These are phyloP conservation scores for Butorides virescens DNA, from an alignment of 2,113 vertebrate species.

Conservation along the genomic window DNA sequence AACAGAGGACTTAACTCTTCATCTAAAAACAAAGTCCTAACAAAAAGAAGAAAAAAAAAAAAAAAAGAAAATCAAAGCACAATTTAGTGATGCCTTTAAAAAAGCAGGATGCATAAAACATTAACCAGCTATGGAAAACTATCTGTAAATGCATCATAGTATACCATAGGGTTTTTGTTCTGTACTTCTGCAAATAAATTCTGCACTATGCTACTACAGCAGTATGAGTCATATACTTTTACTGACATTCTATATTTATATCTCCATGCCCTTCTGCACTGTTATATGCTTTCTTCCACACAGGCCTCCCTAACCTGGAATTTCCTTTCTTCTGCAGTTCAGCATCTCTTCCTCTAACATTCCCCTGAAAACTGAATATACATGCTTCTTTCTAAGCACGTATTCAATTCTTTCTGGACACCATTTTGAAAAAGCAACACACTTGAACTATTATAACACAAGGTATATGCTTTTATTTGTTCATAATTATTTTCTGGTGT, in stretches of 20 bases:
- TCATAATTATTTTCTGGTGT: background rate
- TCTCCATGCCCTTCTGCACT: constrained; percentile 32
- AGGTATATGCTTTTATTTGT: background rate
- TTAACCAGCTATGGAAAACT: constrained; percentile 35
- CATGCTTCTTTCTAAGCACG: background rate
- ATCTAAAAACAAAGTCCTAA: constrained; percentile 35
- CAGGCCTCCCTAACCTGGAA: background rate
- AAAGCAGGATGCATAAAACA: constrained; percentile 45
- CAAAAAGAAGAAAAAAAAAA: background rate
- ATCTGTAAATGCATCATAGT: constrained; percentile 37
- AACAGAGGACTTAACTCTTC: constrained; percentile 52
- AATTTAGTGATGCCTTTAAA: constrained; percentile 3
- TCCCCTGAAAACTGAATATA: background rate
- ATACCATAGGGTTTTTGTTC: constrained; percentile 46
- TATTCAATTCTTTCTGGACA: background rate
- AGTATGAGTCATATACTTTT: constrained; percentile 58
- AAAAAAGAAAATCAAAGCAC: background rate
- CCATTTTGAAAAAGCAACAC: background rate
- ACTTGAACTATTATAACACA: background rate
- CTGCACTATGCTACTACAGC: constrained; percentile 53
- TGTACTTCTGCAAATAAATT: constrained; percentile 58
- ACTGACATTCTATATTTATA: constrained; percentile 60
- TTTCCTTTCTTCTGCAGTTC: background rate
- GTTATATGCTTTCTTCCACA: background rate
- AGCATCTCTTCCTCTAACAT: background rate